These are phyloP conservation scores for Brachionus paranguensis DNA, from an alignment of 1,140 invertebrate genomes.

Conservation along the genomic window DNA sequence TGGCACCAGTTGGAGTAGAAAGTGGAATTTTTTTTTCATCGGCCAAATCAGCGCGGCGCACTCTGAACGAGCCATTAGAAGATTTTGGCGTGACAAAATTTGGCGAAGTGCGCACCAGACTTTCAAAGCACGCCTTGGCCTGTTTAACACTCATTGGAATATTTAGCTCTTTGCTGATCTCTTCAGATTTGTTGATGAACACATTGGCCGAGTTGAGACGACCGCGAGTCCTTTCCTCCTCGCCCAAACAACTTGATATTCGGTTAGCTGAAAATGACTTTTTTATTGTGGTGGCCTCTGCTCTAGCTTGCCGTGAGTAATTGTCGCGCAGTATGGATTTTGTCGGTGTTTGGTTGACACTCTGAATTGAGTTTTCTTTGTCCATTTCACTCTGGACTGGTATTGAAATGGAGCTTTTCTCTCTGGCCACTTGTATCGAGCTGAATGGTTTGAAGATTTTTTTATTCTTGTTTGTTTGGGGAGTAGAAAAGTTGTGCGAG, in stretches of 20 bases:
- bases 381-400: not conserved
- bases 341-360: not conserved
- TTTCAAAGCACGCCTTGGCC: slow-evolving; percentile 27
- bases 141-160: slow-evolving; percentile 28
- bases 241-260: not conserved
- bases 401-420: not conserved
- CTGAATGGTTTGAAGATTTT: not conserved
- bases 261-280: not conserved
- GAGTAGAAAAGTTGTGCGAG: not conserved
- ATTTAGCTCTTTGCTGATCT: slow-evolving; percentile 5
- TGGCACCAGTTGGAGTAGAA: not conserved
- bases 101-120: not conserved
- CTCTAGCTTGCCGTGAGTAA: too few relatives aligned
- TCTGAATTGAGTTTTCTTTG: not conserved
- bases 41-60: not conserved
- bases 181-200: not conserved
- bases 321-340: not conserved
- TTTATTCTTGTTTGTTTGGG: not conserved
- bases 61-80: too few relatives aligned
- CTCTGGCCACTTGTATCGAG: not conserved
- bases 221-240: not conserved
- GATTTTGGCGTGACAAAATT: not conserved
- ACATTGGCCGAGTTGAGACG: not conserved
- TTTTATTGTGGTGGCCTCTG: not conserved
- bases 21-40: not conserved